These are phyloP conservation scores for Hirtodrosophila trivittata DNA, from an alignment of 2,888 invertebrate species.

Conservation along the genomic window DNA sequence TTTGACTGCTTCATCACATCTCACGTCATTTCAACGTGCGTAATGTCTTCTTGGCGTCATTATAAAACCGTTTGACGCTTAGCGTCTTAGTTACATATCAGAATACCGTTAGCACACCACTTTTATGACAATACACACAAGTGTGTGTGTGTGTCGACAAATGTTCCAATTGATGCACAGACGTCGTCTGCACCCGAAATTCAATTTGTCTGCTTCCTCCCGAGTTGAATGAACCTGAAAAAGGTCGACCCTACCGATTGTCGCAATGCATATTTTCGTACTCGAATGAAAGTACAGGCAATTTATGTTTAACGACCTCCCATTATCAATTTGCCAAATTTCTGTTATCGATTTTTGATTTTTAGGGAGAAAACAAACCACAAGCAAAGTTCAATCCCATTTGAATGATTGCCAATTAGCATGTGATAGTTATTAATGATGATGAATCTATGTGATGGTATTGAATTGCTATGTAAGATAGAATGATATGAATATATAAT, in stretches of 20 bases:
- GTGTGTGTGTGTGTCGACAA: constrained; percentile 13
- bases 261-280: constrained; percentile 48
- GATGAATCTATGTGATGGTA: no score
- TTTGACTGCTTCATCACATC: constrained; percentile 45
- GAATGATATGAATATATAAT: no score
- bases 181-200: constrained; percentile 47
- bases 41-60: constrained; percentile 51
- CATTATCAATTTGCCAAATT: constrained; percentile 18
- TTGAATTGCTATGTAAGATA: no score
- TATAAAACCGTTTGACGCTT: constrained; percentile 61
- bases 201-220: constrained; percentile 60
- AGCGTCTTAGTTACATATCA: constrained; percentile 64
- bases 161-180: constrained; percentile 49
- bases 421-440: neutral
- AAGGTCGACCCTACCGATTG: constrained; percentile 45
- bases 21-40: constrained; percentile 37
- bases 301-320: constrained; percentile 7
- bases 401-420: neutral
- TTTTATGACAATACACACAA: constrained; percentile 50
- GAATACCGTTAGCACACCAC: constrained; percentile 58
- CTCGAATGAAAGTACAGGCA: constrained; percentile 6
- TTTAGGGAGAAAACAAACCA: constrained; percentile 9
- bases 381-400: neutral
- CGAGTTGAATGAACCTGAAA: constrained; percentile 68
- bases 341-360: neutral